Base-by-base conservation (phyloP, 2,113 vertebrate species). In the Papio anubis region DNA sequence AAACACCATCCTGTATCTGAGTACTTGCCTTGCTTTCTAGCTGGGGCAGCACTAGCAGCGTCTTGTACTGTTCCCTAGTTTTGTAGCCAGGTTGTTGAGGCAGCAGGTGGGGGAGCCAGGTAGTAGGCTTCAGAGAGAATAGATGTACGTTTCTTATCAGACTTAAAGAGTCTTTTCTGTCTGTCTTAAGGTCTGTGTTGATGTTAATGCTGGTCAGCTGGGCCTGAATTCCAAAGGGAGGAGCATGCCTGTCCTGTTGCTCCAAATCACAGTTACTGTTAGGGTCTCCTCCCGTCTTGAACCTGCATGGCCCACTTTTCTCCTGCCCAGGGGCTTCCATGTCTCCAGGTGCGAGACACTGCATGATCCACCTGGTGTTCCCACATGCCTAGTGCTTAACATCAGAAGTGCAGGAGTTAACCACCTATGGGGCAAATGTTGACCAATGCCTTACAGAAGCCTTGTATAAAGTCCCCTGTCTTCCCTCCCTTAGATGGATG, bases 1-100 rank as follows among this genome's bases (percentile, higher is more conserved):
- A 32, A 27, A 20, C 2, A 5, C 3, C 23, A 14, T 32, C 32
- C 57, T 50, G 66, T 35, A 35, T 57, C 40, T 50, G 61, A 43
- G 81, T 10, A 8, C 16, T 21, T 6, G 32, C 27, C 16, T 38
- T 57, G 50, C 45, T 59, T 48, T 57, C 76, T 18, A 3, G 30
- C 35, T 5, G 0, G 59, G 40, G 50, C 30, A 50, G 64, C n/a
- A 48, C 35, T 52, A 38, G 38, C 11, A 9, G 25, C 2, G 0
- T 52, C 76, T 3, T 16, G 2, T 30, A 7, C 8, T 25, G 8
- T n/a, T 27, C 10, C 50, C 79, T 21, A 23, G 57, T 50, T 50
- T 35, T 70, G 12, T 50, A 59, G 12, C 25, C 59, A 70, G 25
- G 2, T 7, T 55, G 35, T 14, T 30, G 21, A 21, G 52, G 52